These are phyloP conservation scores for Coelopa pilipes DNA, from an alignment of 2,888 invertebrate species.

Conservation along the genomic window DNA sequence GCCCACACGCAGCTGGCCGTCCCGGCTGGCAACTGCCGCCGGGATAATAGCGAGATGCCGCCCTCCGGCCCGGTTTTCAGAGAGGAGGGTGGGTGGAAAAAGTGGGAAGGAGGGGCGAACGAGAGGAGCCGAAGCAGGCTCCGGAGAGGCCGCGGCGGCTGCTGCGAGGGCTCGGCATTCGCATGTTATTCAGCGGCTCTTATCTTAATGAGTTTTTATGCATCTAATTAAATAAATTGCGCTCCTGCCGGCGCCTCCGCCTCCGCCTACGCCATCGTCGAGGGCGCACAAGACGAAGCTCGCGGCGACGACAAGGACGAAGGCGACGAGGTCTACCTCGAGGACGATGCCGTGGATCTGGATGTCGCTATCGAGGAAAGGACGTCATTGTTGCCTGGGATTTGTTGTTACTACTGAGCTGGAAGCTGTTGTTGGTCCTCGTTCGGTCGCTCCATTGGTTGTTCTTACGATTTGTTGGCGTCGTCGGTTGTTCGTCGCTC, in stretches of 20 bases:
- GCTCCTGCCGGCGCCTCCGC: conserved; percentile 40
- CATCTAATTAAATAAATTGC: conserved; percentile 65
- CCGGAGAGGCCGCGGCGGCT: neutral
- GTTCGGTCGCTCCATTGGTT: too few species aligned
- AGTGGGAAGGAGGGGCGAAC: too few species aligned
- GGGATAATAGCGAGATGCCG: conserved; percentile 40
- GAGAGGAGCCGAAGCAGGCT: too few species aligned
- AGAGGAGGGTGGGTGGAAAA: neutral
- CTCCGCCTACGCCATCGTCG: neutral
- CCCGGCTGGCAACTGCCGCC: conserved; percentile 24
- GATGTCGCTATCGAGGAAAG: conserved; percentile 8
- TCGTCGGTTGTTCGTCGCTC: too few species aligned
- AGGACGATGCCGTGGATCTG: conserved; percentile 7
- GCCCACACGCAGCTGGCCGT: neutral
- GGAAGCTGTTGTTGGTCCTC: too few species aligned
- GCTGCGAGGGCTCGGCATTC: conserved; percentile 41
- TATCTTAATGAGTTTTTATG: conserved; percentile 65
- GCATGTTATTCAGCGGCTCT: conserved; percentile 51
- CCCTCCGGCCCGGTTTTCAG: too few species aligned
- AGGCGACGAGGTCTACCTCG: neutral
- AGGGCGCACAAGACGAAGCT: conserved; percentile 1
- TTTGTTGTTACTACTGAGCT: too few species aligned
- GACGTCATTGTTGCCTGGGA: too few species aligned
- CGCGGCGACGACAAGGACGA: neutral
- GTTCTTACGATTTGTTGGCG: too few species aligned